Evolutionary conservation across 2,888 invertebrate genomes (phyloP).

Genomic region (Carterocephalus palaemon): DNA sequence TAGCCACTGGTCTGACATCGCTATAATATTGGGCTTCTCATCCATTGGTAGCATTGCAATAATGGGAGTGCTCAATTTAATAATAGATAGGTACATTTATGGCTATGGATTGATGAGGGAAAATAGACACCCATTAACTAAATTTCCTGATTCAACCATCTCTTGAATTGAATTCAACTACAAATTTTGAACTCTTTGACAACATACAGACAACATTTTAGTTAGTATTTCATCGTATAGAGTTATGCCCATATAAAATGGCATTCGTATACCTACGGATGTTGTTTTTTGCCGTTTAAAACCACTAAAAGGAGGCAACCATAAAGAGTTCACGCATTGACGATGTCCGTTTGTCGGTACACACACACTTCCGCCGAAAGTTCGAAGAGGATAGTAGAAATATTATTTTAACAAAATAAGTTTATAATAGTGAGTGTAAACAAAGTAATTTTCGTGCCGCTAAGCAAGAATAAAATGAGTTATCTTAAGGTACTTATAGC

Average conservation of each 20-base stretch:
- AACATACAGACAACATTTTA: background rate
- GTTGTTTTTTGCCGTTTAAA: conserved; percentile 53
- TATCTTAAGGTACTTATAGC: conserved; percentile 30
- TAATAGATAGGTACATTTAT: too few species aligned
- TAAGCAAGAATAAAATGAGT: conserved; percentile 4
- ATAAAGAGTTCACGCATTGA: conserved; percentile 50
- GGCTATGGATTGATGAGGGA: too few species aligned
- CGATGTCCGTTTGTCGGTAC: conserved; percentile 36
- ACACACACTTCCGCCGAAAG: conserved; percentile 29
- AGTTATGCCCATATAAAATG: background rate
- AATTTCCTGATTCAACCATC: too few species aligned
- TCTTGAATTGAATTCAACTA: too few species aligned
- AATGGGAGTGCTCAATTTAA: too few species aligned
- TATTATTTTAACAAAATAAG: too few species aligned
- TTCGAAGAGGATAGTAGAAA: conserved; percentile 3
- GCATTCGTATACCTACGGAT: conserved; percentile 26
- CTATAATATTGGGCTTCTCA: too few species aligned
- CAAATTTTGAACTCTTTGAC: too few species aligned
- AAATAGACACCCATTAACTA: too few species aligned
- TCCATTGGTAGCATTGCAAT: too few species aligned
- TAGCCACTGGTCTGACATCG: too few species aligned
- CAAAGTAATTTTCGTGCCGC: too few species aligned
- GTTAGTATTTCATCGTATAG: background rate
- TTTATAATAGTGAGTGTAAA: background rate
- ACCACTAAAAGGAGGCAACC: conserved; percentile 58